Conservation (phyloP, 2,797 vertebrate species). For the Fringilla coelebs region DNA sequence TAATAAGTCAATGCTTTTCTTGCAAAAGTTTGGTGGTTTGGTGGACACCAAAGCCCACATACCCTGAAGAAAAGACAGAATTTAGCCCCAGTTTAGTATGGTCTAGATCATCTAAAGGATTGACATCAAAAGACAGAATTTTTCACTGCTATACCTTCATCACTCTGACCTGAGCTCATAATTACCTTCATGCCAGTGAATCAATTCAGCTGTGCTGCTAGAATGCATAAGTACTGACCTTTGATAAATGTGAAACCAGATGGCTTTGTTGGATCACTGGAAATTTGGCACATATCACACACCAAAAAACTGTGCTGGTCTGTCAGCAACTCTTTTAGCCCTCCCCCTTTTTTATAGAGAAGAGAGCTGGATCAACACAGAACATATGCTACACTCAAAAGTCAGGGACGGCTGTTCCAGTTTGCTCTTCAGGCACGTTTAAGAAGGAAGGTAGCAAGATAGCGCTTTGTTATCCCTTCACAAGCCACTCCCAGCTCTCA, state of each 20-base stretch:
- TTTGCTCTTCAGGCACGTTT: not conserved
- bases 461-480: not conserved
- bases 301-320: conserved; percentile 11
- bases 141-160: conserved; percentile 17
- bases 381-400: not conserved
- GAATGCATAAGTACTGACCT: conserved; percentile 48
- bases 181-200: conserved; percentile 47
- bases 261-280: conserved; percentile 51
- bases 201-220: conserved; percentile 47
- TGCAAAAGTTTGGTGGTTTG: not conserved
- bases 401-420: not conserved
- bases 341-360: not conserved
- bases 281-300: conserved; percentile 26
- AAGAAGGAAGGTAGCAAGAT: not conserved
- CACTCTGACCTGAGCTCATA: conserved; percentile 26
- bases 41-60: not conserved
- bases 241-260: conserved; percentile 63
- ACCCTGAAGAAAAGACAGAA: not conserved
- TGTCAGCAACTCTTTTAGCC: conserved; percentile 6
- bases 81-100: not conserved
- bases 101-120: not conserved
- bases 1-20: not conserved
- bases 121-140: conserved; percentile 19
- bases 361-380: conserved; percentile 7
- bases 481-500: not conserved